phyloP scores from a whole-genome alignment of 2,888 invertebrate genomes.

The Ormyrus rosae region DNA sequence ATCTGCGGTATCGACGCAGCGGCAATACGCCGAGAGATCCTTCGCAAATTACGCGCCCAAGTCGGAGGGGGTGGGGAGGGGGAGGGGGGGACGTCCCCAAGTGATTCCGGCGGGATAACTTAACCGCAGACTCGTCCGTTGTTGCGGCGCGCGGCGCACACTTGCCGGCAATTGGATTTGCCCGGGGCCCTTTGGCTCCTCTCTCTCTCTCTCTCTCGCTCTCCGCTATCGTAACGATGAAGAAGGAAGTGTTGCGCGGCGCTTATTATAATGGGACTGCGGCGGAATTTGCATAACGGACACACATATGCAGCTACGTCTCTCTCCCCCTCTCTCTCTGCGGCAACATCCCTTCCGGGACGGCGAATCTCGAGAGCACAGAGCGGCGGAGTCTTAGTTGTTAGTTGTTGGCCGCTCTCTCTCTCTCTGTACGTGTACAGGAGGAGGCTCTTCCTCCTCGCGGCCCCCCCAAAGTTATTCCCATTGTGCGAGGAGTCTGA shows the following conservation, averaged over 20 bases:
- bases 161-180: slow-evolving; percentile 42
- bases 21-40: not conserved
- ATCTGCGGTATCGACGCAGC: slow-evolving; percentile 45
- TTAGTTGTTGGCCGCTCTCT: slow-evolving; percentile 68
- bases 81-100: not conserved
- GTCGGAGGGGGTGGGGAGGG: not conserved
- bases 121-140: slow-evolving; percentile 25
- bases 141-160: not conserved
- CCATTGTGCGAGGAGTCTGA: slow-evolving; percentile 67
- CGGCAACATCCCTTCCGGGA: slow-evolving; percentile 53
- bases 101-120: slow-evolving; percentile 27
- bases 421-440: slow-evolving; percentile 3
- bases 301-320: slow-evolving; percentile 71
- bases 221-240: not conserved
- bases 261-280: slow-evolving; percentile 73
- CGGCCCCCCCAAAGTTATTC: slow-evolving; percentile 70
- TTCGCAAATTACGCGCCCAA: slow-evolving; percentile 31
- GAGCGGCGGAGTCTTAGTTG: slow-evolving; percentile 71
- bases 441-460: not conserved
- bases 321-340: slow-evolving; percentile 42
- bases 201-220: slow-evolving; percentile 20
- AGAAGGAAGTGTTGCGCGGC: not conserved
- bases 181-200: not conserved
- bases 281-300: slow-evolving; percentile 75
- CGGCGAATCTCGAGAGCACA: slow-evolving; percentile 56